Conservation (phyloP, 2,113 vertebrate genomes). For the Takifugu bimaculatus region DNA sequence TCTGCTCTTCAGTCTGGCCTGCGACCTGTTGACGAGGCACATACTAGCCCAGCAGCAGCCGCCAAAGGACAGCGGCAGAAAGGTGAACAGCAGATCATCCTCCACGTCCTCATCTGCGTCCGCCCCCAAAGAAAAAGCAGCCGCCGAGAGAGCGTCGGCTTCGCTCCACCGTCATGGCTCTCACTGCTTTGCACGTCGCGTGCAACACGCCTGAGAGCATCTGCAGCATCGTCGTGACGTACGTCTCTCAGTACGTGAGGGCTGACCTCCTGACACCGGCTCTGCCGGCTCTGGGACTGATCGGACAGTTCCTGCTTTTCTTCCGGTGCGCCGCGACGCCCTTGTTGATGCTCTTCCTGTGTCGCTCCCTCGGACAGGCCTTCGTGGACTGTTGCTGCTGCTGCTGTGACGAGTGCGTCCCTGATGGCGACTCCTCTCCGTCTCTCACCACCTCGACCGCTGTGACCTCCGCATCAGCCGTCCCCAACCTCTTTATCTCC, state of each 20-base stretch:
- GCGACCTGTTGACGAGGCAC: constrained; percentile 86
- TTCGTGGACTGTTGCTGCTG: constrained; percentile 98
- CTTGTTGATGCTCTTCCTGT: constrained; percentile 83
- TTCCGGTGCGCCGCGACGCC: constrained; percentile 82
- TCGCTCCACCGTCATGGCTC: constrained; percentile 80
- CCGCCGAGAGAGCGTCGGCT: constrained; percentile 74
- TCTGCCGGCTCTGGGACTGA: constrained; percentile 70
- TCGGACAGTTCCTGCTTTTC: constrained; percentile 91
- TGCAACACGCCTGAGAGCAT: constrained; percentile 85
- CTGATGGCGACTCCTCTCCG: constrained; percentile 31
- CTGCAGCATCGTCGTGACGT: constrained; percentile 83
- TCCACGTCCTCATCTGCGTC: constrained; percentile 41
- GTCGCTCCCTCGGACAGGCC: constrained; percentile 85
- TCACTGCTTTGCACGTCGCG: constrained; percentile 77
- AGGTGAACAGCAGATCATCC: constrained; percentile 39
- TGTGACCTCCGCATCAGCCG: constrained; percentile 46
- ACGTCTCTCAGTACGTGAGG: constrained; percentile 71
- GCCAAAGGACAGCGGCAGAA: constrained; percentile 26
- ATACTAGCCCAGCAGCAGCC: constrained; percentile 50
- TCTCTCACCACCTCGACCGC: constrained; percentile 51
- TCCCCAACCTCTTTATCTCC: constrained; percentile 56
- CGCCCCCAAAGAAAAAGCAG: constrained; percentile 46
- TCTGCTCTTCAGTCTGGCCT: constrained; percentile 87
- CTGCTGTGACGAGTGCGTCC: constrained; percentile 84
- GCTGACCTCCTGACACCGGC: constrained; percentile 72